These are phyloP conservation scores for Acronicta alni DNA, from an alignment of 2,888 invertebrate species.

Conservation along the genomic window DNA sequence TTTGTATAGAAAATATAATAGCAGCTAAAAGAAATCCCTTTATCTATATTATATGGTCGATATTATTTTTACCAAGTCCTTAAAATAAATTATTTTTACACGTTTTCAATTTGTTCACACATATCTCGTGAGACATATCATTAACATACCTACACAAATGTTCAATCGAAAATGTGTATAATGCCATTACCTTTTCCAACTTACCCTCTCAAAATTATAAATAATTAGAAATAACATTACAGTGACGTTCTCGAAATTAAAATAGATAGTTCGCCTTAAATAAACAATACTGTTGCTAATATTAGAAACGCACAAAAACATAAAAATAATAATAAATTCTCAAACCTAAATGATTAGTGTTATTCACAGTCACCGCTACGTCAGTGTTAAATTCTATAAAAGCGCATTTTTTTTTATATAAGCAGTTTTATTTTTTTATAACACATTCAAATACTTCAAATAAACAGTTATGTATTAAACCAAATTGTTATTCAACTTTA, in stretches of 20 bases:
- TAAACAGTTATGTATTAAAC: slow-evolving; percentile 4
- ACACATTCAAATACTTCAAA: too few relatives aligned
- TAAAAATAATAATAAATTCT: neutral
- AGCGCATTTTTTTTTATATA: too few relatives aligned
- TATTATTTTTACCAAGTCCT: slow-evolving; percentile 23
- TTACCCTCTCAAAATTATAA: slow-evolving; percentile 12
- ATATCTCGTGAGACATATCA: slow-evolving; percentile 76
- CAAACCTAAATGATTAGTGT: too few relatives aligned
- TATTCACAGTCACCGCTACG: too few relatives aligned
- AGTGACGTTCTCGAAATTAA: slow-evolving; percentile 20
- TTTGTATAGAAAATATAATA: slow-evolving; percentile 8
- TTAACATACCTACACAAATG: slow-evolving; percentile 30
- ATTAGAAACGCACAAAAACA: slow-evolving; percentile 45
- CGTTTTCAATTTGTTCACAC: slow-evolving; percentile 53
- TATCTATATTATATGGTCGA: slow-evolving; percentile 2
- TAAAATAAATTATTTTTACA: slow-evolving; percentile 32
- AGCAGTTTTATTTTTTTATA: too few relatives aligned
- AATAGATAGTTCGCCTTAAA: slow-evolving; percentile 25
- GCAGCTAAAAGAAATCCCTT: slow-evolving; percentile 14
- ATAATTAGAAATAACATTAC: slow-evolving; percentile 10
- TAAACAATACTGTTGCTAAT: slow-evolving; percentile 32
- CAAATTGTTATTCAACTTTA: neutral
- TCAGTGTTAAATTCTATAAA: too few relatives aligned
- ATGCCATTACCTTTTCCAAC: slow-evolving; percentile 6
- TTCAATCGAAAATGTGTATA: slow-evolving; percentile 25